These are phyloP conservation scores for Leptura quadrifasciata DNA, from an alignment of 2,888 invertebrate species.

Conservation along the genomic window DNA sequence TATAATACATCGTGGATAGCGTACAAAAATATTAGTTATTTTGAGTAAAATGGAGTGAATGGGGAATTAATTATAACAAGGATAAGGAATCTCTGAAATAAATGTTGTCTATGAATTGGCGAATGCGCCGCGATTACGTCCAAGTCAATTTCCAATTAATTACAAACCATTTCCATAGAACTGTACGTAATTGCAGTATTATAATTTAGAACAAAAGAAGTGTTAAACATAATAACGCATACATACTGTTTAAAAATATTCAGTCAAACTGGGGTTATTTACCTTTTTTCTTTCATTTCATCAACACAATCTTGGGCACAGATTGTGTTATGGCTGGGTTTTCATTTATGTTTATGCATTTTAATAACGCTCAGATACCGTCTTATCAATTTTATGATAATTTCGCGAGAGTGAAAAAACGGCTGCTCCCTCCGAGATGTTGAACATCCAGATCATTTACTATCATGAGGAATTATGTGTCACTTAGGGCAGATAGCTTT, in stretches of 20 bases:
- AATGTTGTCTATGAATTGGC: background rate
- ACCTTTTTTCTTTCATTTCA: background rate
- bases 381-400: conserved; percentile 33
- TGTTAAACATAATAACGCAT: background rate
- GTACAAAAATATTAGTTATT: too few species aligned
- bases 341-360: conserved; percentile 31
- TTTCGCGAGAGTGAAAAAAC: background rate
- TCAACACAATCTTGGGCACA: background rate
- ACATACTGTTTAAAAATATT: background rate
- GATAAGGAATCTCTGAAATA: too few species aligned
- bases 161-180: background rate
- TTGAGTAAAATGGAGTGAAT: too few species aligned
- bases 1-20: too few species aligned
- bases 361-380: conserved; percentile 18
- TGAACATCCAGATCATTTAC: conserved; percentile 30
- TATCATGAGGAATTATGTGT: conserved; percentile 40
- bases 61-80: too few species aligned
- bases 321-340: background rate
- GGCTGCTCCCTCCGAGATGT: conserved; percentile 10
- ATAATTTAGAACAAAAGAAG: background rate
- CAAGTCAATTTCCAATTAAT: background rate
- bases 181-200: background rate
- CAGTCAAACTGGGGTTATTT: background rate
- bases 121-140: background rate
- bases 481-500: conserved; percentile 44